phyloP scores from a whole-genome alignment of 2,888 invertebrate species.

The Drosophila nigritarsus region DNA sequence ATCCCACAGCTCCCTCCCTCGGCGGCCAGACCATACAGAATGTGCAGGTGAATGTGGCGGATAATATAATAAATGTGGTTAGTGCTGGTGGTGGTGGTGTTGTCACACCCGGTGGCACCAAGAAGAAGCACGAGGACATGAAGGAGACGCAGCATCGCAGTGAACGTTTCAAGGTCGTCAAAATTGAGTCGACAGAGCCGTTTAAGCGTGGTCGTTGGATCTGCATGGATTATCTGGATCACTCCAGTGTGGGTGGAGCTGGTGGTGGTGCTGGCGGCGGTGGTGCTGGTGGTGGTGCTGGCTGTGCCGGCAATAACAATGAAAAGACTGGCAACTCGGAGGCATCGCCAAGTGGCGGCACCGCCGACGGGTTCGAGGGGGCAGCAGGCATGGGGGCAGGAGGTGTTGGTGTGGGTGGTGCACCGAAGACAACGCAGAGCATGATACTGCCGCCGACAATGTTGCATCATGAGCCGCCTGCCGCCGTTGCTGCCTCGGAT shows the following conservation, averaged over 20 bases:
- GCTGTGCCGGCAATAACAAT: slow-evolving; percentile 72
- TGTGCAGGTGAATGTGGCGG: slow-evolving; percentile 88
- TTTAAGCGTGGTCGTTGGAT: slow-evolving; percentile 96
- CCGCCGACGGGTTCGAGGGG: neutral
- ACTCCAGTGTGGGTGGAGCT: slow-evolving; percentile 86
- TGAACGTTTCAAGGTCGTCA: slow-evolving; percentile 96
- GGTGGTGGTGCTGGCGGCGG: neutral
- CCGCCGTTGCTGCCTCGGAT: slow-evolving; percentile 76
- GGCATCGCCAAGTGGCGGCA: slow-evolving; percentile 6
- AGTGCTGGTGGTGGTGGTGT: slow-evolving; percentile 84
- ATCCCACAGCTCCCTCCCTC: slow-evolving; percentile 85
- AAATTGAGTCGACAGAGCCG: slow-evolving; percentile 97
- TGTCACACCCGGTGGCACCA: slow-evolving; percentile 86
- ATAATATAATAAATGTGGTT: slow-evolving; percentile 88
- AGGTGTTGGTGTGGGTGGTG: slow-evolving; percentile 30
- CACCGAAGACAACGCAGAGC: slow-evolving; percentile 82
- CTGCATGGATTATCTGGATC: slow-evolving; percentile 97
- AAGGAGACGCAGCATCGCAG: slow-evolving; percentile 91
- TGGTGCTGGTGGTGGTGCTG: neutral
- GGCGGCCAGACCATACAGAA: slow-evolving; percentile 85
- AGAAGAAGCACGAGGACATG: slow-evolving; percentile 84
- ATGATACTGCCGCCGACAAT: slow-evolving; percentile 81
- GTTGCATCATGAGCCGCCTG: slow-evolving; percentile 78
- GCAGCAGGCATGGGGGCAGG: slow-evolving; percentile 8
- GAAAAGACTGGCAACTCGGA: slow-evolving; percentile 81